Evolutionary conservation across 2,113 vertebrate genomes (phyloP).

Genomic region (Heterochromis multidens): DNA sequence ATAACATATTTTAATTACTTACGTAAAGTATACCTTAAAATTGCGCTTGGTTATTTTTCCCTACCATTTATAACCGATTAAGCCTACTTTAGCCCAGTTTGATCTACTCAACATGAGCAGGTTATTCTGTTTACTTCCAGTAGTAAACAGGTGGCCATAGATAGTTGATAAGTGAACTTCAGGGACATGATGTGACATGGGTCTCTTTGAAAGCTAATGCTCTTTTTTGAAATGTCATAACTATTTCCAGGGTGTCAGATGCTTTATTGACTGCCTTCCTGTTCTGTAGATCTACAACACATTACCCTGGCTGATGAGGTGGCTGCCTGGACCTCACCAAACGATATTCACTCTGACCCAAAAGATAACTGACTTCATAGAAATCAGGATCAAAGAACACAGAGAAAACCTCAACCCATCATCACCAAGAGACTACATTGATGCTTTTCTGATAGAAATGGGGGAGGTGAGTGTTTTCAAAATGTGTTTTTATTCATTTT

Average conservation of each 20-base stretch:
- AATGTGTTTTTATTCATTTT: neutral
- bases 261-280: neutral
- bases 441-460: conserved; percentile 81
- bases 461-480: conserved; percentile 67
- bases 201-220: neutral
- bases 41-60: neutral
- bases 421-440: conserved; percentile 79
- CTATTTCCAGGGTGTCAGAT: neutral
- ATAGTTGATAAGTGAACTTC: neutral
- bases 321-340: conserved; percentile 77
- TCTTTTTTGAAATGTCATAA: neutral
- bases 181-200: neutral
- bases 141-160: neutral
- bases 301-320: conserved; percentile 71
- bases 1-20: neutral
- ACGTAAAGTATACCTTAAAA: neutral
- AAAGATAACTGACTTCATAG: conserved; percentile 41
- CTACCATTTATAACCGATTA: neutral
- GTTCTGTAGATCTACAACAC: conserved; percentile 69
- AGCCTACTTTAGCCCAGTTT: neutral
- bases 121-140: neutral
- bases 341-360: conserved; percentile 40
- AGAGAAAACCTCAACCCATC: conserved; percentile 70
- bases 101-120: neutral
- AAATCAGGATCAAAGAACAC: conserved; percentile 69